Conservation (phyloP, 2,797 vertebrate species). For the Hydrocynus forskahlii region DNA sequence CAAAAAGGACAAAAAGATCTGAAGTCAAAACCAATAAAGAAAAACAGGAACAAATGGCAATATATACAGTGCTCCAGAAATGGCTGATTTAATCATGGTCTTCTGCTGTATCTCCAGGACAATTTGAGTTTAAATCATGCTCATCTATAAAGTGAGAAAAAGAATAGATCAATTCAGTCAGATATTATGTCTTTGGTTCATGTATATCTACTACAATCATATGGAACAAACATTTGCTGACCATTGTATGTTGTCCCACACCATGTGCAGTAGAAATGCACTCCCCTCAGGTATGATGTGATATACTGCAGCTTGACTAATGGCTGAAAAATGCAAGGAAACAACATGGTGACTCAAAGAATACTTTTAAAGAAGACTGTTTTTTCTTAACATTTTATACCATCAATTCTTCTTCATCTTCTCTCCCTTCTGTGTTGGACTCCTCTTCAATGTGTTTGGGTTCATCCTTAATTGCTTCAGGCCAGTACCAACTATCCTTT, state of each 20-base stretch:
- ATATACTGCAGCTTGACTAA: constrained; percentile 88
- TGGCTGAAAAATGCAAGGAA: constrained; percentile 73
- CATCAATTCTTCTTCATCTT: constrained; percentile 59
- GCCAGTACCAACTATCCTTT: constrained; percentile 82
- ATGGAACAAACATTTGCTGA: constrained; percentile 63
- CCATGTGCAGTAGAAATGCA: constrained; percentile 95
- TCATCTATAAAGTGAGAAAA: constrained; percentile 76
- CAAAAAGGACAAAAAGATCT: no score
- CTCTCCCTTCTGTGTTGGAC: constrained; percentile 44
- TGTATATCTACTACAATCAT: not conserved
- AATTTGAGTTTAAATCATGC: constrained; percentile 87
- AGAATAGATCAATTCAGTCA: not conserved
- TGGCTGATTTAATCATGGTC: constrained; percentile 82
- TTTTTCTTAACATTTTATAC: constrained; percentile 7
- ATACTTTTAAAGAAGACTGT: not conserved
- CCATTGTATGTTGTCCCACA: constrained; percentile 94
- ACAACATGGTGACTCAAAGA: not conserved
- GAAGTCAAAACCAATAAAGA: no score
- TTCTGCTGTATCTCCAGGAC: constrained; percentile 89
- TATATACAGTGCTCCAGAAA: no score
- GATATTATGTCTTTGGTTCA: not conserved
- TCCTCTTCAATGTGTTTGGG: constrained; percentile 51
- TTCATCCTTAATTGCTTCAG: constrained; percentile 62
- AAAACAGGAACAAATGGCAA: no score
- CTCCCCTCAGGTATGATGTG: constrained; percentile 88